A percentile compares a stretch with the other conserved stretches of the same genome.
Conservation (phyloP, 2,888 invertebrate species). For the Coenonympha arcania region DNA sequence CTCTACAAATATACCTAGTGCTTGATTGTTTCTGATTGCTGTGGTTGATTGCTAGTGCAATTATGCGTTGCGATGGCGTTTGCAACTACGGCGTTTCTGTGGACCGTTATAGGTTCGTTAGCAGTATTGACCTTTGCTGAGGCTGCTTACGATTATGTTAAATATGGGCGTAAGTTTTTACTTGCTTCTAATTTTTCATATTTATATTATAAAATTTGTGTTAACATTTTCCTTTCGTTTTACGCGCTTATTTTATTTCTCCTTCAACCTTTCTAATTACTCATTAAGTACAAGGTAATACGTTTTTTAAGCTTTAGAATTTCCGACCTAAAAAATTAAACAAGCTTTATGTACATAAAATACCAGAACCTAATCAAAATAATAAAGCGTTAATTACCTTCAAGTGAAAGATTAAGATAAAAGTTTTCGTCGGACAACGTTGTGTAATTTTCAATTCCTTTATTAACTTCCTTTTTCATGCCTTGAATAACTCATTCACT, state of each 20-base stretch:
- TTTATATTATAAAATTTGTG: too few relatives aligned
- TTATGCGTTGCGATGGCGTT: slow-evolving; percentile 25
- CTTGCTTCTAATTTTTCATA: neutral
- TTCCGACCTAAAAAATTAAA: too few relatives aligned
- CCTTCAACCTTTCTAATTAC: too few relatives aligned
- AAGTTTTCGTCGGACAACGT: slow-evolving; percentile 3
- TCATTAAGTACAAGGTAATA: too few relatives aligned
- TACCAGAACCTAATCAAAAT: too few relatives aligned
- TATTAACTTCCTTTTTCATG: slow-evolving; percentile 16
- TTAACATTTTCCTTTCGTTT: too few relatives aligned
- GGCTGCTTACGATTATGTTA: slow-evolving; percentile 52
- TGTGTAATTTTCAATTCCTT: slow-evolving; percentile 15
- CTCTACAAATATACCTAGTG: slow-evolving; percentile 39
- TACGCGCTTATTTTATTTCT: too few relatives aligned
- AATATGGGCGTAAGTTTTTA: slow-evolving; percentile 57
- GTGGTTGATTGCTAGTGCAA: slow-evolving; percentile 34
- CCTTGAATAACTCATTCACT: slow-evolving; percentile 18
- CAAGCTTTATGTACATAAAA: too few relatives aligned
- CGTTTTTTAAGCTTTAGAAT: too few relatives aligned
- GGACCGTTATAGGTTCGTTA: slow-evolving; percentile 28
- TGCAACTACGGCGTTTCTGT: slow-evolving; percentile 31
- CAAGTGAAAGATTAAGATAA: neutral
- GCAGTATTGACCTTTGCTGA: slow-evolving; percentile 18
- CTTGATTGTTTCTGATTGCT: slow-evolving; percentile 51
- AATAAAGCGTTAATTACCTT: too few relatives aligned